These are phyloP conservation scores for Anagyrus pseudococci DNA, from an alignment of 2,888 invertebrate genomes.

Conservation along the genomic window DNA sequence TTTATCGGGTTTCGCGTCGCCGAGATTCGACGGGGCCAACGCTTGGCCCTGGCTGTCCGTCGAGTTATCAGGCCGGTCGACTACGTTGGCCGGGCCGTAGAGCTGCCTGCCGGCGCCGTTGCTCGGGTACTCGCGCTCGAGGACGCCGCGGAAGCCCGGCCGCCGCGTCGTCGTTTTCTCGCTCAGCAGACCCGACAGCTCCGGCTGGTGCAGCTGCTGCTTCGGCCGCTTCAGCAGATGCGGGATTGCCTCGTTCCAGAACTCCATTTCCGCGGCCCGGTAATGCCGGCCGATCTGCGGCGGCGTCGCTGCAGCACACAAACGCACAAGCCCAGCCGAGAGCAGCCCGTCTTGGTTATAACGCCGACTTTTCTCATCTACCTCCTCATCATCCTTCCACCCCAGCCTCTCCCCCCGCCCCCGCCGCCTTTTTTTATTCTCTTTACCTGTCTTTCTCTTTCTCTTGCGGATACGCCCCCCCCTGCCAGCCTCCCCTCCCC, in stretches of 20 bases:
- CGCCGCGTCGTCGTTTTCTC: constrained; percentile 38
- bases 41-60: background rate
- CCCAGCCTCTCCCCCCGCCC: background rate
- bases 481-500: too few species aligned
- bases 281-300: constrained; percentile 78
- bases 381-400: too few species aligned
- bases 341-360: too few species aligned
- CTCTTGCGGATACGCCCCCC: too few species aligned
- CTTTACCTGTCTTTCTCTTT: too few species aligned
- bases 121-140: constrained; percentile 47
- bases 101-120: constrained; percentile 40
- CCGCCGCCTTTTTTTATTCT: too few species aligned
- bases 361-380: too few species aligned
- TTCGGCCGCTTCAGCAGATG: constrained; percentile 67
- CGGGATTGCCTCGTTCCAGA: constrained; percentile 86
- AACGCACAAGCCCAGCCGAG: too few species aligned
- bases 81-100: constrained; percentile 8
- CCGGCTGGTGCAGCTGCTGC: constrained; percentile 63
- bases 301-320: constrained; percentile 70
- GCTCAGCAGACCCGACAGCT: constrained; percentile 20
- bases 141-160: constrained; percentile 49
- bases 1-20: constrained; percentile 17
- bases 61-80: background rate
- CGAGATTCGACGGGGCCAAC: constrained; percentile 13
- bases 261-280: constrained; percentile 77